Conservation (phyloP, 2,113 vertebrate species). For the Orientallactaga bullata region DNA sequence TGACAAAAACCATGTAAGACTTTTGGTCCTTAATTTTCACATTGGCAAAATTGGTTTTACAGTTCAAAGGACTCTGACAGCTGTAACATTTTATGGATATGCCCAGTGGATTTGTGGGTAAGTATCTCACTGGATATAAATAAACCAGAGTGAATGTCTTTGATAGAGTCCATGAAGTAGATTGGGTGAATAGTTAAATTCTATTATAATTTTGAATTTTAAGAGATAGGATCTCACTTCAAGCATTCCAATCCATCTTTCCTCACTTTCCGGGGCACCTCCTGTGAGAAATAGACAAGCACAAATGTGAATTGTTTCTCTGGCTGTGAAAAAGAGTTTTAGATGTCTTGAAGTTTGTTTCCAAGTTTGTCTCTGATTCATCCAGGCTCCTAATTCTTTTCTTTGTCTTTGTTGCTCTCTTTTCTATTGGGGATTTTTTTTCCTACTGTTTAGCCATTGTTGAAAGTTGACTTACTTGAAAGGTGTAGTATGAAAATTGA, state of each 20-base stretch:
- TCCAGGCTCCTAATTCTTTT: not conserved
- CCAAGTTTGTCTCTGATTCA: not conserved
- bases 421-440: not conserved
- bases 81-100: not conserved
- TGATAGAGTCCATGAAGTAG: not conserved
- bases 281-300: not conserved
- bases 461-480: not conserved
- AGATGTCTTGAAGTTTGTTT: not conserved
- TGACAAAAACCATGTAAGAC: not conserved
- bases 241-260: not conserved
- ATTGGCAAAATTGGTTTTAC: not conserved
- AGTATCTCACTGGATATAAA: not conserved
- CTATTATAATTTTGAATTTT: not conserved
- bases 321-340: not conserved
- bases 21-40: not conserved
- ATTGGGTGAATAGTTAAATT: not conserved
- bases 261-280: not conserved
- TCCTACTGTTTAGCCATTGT: not conserved
- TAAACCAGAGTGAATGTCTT: not conserved
- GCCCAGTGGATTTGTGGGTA: not conserved
- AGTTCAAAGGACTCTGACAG: not conserved
- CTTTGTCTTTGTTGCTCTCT: not conserved
- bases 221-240: not conserved
- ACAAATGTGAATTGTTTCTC: not conserved
- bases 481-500: not conserved